These are phyloP conservation scores for Druon quercuslanigerum DNA, from an alignment of 1,140 invertebrate genomes.

Conservation along the genomic window DNA sequence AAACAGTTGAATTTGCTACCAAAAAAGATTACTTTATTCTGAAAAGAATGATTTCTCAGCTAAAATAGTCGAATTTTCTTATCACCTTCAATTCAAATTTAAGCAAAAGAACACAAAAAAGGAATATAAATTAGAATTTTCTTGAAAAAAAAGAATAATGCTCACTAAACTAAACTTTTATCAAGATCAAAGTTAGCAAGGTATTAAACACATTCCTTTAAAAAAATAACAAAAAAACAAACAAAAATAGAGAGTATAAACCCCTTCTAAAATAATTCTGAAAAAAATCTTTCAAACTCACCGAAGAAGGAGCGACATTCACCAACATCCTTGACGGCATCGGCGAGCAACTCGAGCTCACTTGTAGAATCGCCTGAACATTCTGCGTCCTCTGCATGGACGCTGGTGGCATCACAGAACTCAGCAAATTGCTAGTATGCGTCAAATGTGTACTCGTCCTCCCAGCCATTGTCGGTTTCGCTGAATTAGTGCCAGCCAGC, in stretches of 20 bases:
- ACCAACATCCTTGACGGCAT: conserved; percentile 57
- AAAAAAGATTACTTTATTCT: too few species aligned
- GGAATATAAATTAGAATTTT: too few species aligned
- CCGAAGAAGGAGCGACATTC: conserved; percentile 51
- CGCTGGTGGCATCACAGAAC: conserved; percentile 63
- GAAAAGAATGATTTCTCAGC: too few species aligned
- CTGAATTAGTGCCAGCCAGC: conserved; percentile 65
- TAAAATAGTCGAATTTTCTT: too few species aligned
- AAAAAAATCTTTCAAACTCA: conserved; percentile 33
- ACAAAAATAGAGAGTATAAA: not conserved
- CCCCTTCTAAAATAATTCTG: not conserved
- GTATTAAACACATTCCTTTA: too few species aligned
- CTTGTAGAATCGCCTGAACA: conserved; percentile 68
- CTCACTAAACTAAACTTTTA: not conserved
- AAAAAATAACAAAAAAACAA: not conserved
- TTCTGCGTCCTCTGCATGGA: conserved; percentile 63
- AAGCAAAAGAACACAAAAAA: too few species aligned
- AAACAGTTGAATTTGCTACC: too few species aligned
- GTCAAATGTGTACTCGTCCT: conserved; percentile 66
- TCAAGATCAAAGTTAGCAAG: too few species aligned
- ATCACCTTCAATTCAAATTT: too few species aligned
- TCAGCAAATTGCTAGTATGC: conserved; percentile 64
- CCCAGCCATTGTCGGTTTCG: conserved; percentile 67
- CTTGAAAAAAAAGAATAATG: too few species aligned
- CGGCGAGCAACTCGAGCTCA: conserved; percentile 55